Base-by-base conservation (phyloP, 2,797 vertebrate species). In the Nannoperca australis region DNA sequence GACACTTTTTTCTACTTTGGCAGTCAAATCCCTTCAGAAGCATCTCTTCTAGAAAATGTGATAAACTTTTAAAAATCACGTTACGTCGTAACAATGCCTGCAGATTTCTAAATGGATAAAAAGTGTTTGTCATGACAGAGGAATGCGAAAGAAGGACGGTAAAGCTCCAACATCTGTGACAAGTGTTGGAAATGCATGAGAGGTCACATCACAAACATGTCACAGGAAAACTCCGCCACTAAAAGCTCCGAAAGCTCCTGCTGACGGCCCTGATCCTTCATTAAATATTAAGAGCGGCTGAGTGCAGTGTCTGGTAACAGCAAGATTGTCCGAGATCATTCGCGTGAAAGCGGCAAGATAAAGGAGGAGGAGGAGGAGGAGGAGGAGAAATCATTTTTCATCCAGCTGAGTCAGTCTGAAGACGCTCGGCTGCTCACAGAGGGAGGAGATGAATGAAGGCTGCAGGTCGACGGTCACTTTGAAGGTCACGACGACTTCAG, bases 201-300 rank as follows among this genome's bases (percentile, higher is more conserved):
- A 80, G 84, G 85, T 85, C 84, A 61, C 3, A 0, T 64, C 44
- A 1, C n/a, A 42, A 49, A 85, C 65, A 82, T 27, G 64, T 69
- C 56, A 56, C 73, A 13, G 63, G 70, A 83, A 85, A 79, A 82
- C 44, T 82, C 44, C 2, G 62, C 74, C 67, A 53, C 86, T 84
- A 89, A 86, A 85, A 86, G 87, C 88, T 76, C 10, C 78, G 71
- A 83, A 79, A 86, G 71, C 85, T 15, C 59, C 71, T 0, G 61
- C 80, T 59, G 73, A 76, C 61, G 83, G 65, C 24, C 70, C 27
- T 0, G 51, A 82, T 60, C 63, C 71, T 86, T 90, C 91, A 93
- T 93, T 82, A 92, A 93, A 91, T 91, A 93, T 92, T 92, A 65
- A 93, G 73, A 67, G 79, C 0, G 76, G 77, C 80, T 90, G 90